Base-by-base conservation (phyloP, 2,113 vertebrate genomes). In the Hemibagrus wyckioides region DNA sequence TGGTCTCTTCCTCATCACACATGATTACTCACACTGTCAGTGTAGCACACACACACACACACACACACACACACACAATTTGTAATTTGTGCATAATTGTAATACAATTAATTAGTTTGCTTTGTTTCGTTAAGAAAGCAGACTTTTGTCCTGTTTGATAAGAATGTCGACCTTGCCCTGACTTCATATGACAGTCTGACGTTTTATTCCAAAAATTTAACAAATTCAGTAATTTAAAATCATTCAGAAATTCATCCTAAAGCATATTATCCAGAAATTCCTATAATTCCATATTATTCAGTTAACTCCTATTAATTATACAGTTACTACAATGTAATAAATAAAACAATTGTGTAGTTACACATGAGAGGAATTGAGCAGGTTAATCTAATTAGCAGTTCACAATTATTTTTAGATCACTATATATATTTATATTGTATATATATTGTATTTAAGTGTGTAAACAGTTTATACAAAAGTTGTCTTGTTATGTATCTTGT, bases 1-100 rank as follows among this genome's bases (percentile, higher is more conserved):
- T 92, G 81, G 91, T 87, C 86, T 92, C 91, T 79, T 92, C 91
- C 30, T 92, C 90, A 15, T 92, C 91, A 14, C 91, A 92, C 91
- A 91, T 92, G 56, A 77, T 89, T 73, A 65, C 57, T 87, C 73
- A 82, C 71, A 75, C 83, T 85, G 61, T 63, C 87, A 84, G 23
- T 80, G 76, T 44, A 19, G 41, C 33, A 80, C 33, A 57, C 48
- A 85, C 61, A 84, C 80, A 85, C 28, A 86, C 63, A 83, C 56
- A 33, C 82, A 82, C 44, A 80, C 30, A 76, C 52, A 88, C 50
- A 75, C 59, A 61, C 80, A 52, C 41, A 75, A 44, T 79, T 30
- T 52, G 7, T 21, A 21, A 52, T 17, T 54, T 79, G 13, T 50
- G 14, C 6, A 48, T 48, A 28, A 75, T 44, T 48, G 9, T 41